A percentile compares a stretch with the other conserved stretches of the same genome.
These are phyloP conservation scores for Limnodromus scolopaceus DNA, from an alignment of 2,797 vertebrate species.

Conservation along the genomic window DNA sequence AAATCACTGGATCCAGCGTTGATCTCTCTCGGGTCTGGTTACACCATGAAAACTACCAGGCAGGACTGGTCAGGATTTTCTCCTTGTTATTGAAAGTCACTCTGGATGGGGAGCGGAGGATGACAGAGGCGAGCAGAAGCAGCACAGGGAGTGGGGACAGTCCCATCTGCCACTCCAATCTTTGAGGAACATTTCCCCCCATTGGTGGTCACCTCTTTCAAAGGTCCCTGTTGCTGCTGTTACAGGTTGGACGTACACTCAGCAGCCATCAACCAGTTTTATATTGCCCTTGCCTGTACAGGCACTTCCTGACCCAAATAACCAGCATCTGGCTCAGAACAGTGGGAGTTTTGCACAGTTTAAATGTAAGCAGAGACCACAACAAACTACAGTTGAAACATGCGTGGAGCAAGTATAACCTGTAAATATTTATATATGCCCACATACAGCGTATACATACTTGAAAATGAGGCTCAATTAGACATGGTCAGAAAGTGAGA, in stretches of 20 bases:
- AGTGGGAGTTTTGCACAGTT: background rate
- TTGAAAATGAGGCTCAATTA: background rate
- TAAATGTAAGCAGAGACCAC: background rate
- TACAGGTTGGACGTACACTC: background rate
- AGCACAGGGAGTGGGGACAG: background rate
- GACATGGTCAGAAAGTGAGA: background rate
- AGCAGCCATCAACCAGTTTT: background rate
- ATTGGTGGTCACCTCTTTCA: background rate
- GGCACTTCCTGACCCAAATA: background rate
- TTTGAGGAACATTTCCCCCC: background rate
- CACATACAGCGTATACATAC: background rate
- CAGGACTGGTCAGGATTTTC: background rate
- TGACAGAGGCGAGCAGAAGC: background rate
- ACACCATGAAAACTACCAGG: background rate
- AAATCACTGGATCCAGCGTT: background rate
- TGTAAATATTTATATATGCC: background rate
- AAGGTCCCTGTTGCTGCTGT: background rate
- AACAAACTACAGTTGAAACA: background rate
- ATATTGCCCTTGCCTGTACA: background rate
- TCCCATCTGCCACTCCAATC: background rate
- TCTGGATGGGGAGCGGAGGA: fast-evolving
- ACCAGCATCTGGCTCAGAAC: background rate
- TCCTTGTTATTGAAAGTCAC: background rate
- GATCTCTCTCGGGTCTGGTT: background rate
- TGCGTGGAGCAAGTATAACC: background rate